Percentiles rank a stretch among this genome's conserved stretches.
phyloP scores from a whole-genome alignment of 2,888 invertebrate genomes.

The Xylota sylvarum region DNA sequence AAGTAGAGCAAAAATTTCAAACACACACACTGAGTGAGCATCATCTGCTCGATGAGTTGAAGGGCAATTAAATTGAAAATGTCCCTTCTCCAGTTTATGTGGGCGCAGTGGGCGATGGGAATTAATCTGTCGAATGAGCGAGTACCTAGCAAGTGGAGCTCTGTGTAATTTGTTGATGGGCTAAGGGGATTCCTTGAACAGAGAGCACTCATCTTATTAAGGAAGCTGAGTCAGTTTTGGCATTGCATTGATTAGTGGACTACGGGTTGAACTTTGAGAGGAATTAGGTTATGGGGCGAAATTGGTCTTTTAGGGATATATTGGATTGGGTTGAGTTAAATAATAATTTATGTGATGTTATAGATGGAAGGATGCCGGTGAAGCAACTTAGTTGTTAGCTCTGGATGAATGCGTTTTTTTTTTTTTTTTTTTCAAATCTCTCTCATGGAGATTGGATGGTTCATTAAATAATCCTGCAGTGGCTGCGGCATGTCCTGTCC shows the following conservation, averaged over 20 bases:
- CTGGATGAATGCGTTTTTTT: no score
- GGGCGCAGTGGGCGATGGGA: conserved; percentile 6
- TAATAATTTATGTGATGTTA: background rate
- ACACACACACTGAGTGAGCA: conserved; percentile 30
- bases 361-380: no score
- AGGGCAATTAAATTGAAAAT: conserved; percentile 71
- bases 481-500: no score
- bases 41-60: conserved; percentile 50
- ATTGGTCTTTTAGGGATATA: background rate
- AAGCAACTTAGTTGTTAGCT: background rate
- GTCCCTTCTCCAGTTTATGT: conserved; percentile 26
- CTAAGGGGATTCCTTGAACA: conserved; percentile 9
- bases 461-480: no score
- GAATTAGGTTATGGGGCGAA: conserved; percentile 3
- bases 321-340: background rate
- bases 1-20: conserved; percentile 67
- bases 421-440: no score
- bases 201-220: conserved; percentile 47
- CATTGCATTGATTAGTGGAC: conserved; percentile 62
- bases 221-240: conserved; percentile 21
- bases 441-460: no score
- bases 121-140: conserved; percentile 30
- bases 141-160: background rate
- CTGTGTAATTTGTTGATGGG: conserved; percentile 13
- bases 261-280: conserved; percentile 18